phyloP scores from a whole-genome alignment of 2,113 vertebrate species.

The Archocentrus centrarchus region DNA sequence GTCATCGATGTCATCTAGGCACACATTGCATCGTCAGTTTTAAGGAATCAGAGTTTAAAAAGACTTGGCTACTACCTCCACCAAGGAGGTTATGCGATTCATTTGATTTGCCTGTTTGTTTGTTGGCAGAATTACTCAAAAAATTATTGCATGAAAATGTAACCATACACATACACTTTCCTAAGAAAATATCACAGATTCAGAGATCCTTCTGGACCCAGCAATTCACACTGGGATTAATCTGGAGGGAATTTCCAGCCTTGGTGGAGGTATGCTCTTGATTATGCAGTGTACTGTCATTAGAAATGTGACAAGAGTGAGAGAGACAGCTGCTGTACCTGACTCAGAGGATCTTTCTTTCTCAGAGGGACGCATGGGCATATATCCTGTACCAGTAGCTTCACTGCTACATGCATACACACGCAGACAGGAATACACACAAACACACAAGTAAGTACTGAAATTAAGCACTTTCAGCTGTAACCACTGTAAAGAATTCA shows the following conservation, averaged over 20 bases:
- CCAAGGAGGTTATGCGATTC: too few species aligned
- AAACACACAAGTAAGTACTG: not conserved
- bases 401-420: slow-evolving; percentile 77
- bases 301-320: not conserved
- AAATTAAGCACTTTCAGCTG: not conserved
- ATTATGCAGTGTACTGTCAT: not conserved
- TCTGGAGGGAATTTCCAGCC: not conserved
- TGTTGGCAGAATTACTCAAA: too few species aligned
- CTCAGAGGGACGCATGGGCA: slow-evolving; percentile 93
- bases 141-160: too few species aligned
- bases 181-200: too few species aligned
- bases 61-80: not conserved
- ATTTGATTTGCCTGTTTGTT: too few species aligned
- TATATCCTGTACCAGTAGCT: slow-evolving; percentile 85
- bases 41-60: not conserved
- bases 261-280: not conserved
- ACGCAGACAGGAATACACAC: slow-evolving; percentile 39
- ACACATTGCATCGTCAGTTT: not conserved
- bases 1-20: slow-evolving; percentile 85
- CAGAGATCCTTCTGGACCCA: too few species aligned
- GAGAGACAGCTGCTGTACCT: slow-evolving; percentile 59
- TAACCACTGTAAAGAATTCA: not conserved
- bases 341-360: slow-evolving; percentile 75
- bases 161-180: too few species aligned
- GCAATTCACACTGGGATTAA: not conserved